A percentile compares a stretch with the other conserved stretches of the same genome.
These are phyloP conservation scores for Ellobius talpinus DNA, from an alignment of 2,113 vertebrate genomes.

Conservation along the genomic window DNA sequence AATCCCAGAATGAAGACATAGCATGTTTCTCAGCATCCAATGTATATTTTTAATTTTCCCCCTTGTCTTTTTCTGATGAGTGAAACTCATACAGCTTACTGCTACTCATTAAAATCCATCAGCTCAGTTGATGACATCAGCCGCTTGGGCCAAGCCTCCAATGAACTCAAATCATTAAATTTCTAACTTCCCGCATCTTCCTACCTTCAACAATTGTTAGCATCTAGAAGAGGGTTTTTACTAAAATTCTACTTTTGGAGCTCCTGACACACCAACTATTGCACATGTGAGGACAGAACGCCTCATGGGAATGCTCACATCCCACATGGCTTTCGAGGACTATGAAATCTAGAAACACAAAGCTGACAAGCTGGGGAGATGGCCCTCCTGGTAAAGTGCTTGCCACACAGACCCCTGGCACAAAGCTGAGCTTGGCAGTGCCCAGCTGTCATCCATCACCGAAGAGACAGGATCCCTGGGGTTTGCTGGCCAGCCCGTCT, in stretches of 20 bases:
- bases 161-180: background rate
- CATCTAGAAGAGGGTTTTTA: background rate
- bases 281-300: background rate
- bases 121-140: background rate
- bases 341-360: conserved; percentile 34
- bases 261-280: background rate
- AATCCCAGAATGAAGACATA: background rate
- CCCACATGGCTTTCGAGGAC: conserved; percentile 23
- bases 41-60: background rate
- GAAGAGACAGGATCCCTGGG: background rate
- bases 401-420: background rate
- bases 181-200: background rate
- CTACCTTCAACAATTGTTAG: background rate
- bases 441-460: background rate
- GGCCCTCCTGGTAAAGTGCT: background rate
- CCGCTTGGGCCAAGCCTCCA: background rate
- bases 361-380: background rate
- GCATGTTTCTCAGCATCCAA: background rate
- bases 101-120: no score
- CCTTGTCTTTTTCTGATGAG: background rate
- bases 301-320: background rate
- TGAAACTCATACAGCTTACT: background rate
- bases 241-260: conserved; percentile 27
- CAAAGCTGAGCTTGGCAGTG: background rate
- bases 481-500: no score